Base-by-base conservation (phyloP, 2,797 vertebrate species). In the Sparus aurata region DNA sequence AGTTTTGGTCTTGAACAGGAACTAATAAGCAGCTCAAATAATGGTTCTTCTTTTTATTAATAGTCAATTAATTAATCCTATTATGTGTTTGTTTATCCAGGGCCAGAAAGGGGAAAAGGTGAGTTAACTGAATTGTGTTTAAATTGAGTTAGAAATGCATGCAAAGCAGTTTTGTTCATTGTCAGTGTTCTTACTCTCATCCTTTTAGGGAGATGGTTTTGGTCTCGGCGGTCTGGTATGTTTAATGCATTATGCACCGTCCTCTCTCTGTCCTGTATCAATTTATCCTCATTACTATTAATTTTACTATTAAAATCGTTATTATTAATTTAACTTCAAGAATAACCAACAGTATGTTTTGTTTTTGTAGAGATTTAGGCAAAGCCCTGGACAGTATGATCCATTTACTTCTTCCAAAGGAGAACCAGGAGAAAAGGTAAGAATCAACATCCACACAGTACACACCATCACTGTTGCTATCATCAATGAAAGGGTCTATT, bases 381-480 rank as follows among this genome's bases (percentile, higher is more conserved):
- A 86, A 89, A 90, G 69, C 30, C 81, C 89, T 0, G 92, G 91
- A 34, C 83, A 91, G 20, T 96, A 85, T 9, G 92, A 96, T 57
- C 95, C 95, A 0, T 96, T 96, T 38, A 88, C 88, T 55, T 93
- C 82, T 45, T 38, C 88, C 9, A 98, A 98, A 91, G 97, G 97
- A 72, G 97, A 97, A 74, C 95, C 88, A 73, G 97, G 97, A 83
- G 96, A 97, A 77, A 87, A 90, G 92, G 97, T 98, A 87, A 95
- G 94, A 66, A 61, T 30, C 53, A 64, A 27, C 23, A 30, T 5
- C 17, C 16, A 58, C 16, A 12, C 12, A 41, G 54, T 20, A 49
- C 23, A 25, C 3, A 3, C 34, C 2, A 61, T 3, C 12, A 12
- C 30, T 23, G 22, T 61, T 1, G 12, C 17, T 8, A n/a, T 22